Conservation (phyloP, 2,113 vertebrate genomes). For the Malurus elegans region DNA sequence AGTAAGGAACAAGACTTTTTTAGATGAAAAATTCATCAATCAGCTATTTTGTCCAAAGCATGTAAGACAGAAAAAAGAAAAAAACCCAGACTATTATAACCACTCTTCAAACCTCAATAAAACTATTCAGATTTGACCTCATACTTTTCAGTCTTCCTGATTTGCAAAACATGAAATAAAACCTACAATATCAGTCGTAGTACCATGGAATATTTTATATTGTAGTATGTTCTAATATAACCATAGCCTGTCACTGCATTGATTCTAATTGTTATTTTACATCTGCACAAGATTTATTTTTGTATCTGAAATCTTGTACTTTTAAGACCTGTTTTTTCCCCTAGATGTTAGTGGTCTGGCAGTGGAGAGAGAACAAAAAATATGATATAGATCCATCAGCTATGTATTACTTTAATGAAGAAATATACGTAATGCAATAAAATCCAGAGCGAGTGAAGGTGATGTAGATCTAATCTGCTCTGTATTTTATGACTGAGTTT, state of each 20-base stretch:
- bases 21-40: not conserved
- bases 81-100: not conserved
- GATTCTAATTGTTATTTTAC: not conserved
- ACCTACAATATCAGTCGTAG: not conserved
- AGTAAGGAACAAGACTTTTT: not conserved
- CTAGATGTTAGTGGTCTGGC: not conserved
- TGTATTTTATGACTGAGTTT: not conserved
- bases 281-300: not conserved
- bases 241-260: not conserved
- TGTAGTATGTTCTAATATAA: not conserved
- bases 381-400: not conserved
- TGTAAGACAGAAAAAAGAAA: not conserved
- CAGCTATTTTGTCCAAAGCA: not conserved
- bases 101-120: not conserved
- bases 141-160: not conserved
- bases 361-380: not conserved
- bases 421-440: not conserved
- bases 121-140: not conserved
- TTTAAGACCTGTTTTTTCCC: not conserved
- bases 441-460: not conserved
- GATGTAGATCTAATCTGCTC: not conserved
- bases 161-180: not conserved
- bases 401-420: not conserved
- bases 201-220: not conserved
- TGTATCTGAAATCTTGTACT: not conserved